These are phyloP conservation scores for Myioborus miniatus DNA, from an alignment of 2,797 vertebrate species.

Conservation along the genomic window DNA sequence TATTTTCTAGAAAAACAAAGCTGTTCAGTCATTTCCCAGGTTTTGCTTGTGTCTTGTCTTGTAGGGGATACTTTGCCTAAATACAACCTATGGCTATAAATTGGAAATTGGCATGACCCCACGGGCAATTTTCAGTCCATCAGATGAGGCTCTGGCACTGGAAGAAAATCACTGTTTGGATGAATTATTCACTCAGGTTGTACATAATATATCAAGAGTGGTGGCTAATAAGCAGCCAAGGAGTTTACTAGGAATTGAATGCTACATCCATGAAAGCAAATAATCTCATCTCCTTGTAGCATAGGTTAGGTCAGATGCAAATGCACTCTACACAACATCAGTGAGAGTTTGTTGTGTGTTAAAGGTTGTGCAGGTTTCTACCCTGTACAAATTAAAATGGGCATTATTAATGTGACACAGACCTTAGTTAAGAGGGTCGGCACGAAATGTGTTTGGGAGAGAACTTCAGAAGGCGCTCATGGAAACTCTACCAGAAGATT, in stretches of 20 bases:
- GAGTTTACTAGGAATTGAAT: not conserved
- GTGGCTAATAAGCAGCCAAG: not conserved
- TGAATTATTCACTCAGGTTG: not conserved
- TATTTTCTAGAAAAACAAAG: not conserved
- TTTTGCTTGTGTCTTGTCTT: not conserved
- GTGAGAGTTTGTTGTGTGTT: not conserved
- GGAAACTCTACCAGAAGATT: not conserved
- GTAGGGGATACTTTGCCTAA: not conserved
- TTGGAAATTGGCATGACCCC: not conserved
- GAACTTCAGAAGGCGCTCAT: not conserved
- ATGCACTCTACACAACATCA: not conserved
- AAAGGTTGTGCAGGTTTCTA: not conserved
- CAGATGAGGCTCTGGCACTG: not conserved
- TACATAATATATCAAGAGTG: not conserved
- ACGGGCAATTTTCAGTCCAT: rapidly evolving
- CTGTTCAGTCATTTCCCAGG: not conserved
- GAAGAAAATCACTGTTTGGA: not conserved
- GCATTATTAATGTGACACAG: not conserved
- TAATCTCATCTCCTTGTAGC: not conserved
- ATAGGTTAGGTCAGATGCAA: not conserved
- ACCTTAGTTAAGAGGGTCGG: not conserved
- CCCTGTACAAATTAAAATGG: not conserved
- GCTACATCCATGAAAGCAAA: not conserved
- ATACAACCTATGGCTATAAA: not conserved
- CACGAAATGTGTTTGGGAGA: not conserved